Percentiles rank a stretch among this genome's conserved stretches.
Evolutionary conservation across 2,888 invertebrate species (phyloP).

Genomic region (Alviniconcha strummeri): DNA sequence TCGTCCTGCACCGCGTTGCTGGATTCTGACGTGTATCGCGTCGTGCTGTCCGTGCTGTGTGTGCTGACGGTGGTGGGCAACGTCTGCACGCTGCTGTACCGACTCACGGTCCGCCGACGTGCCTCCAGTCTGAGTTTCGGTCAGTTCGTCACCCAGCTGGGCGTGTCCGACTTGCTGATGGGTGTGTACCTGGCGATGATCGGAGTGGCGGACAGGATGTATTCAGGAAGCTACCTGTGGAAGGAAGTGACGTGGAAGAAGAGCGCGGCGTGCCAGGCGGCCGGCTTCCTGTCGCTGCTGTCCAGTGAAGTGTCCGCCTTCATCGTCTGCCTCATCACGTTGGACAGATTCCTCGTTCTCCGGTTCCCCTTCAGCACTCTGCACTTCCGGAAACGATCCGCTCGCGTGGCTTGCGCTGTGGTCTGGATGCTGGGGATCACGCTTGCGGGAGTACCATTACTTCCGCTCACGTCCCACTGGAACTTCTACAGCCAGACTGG

Average conservation of each 20-base stretch:
- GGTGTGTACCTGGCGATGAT: constrained; percentile 15
- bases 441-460: constrained; percentile 63
- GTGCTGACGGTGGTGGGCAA: not conserved
- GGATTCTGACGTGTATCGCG: not conserved
- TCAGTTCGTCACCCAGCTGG: constrained; percentile 3
- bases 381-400: constrained; percentile 50
- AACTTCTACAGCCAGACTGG: constrained; percentile 3
- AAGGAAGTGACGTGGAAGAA: constrained; percentile 50
- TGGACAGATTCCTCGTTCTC: constrained; percentile 80
- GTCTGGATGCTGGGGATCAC: constrained; percentile 59
- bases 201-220: not conserved
- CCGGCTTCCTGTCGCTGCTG: constrained; percentile 50
- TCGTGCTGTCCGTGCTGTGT: not conserved
- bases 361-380: constrained; percentile 75
- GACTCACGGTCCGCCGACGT: not conserved
- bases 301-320: constrained; percentile 80
- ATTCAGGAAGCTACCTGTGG: constrained; percentile 44
- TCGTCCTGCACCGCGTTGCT: constrained; percentile 17
- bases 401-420: constrained; percentile 47
- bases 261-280: constrained; percentile 47
- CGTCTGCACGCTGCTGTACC: not conserved
- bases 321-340: constrained; percentile 78
- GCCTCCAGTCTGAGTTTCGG: not conserved
- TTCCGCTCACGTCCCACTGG: constrained; percentile 30
- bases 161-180: not conserved